Evolutionary conservation across 2,888 invertebrate genomes (phyloP), one percentile per base, ranked within the genome.

Genomic region (Penaeus monodon): DNA sequence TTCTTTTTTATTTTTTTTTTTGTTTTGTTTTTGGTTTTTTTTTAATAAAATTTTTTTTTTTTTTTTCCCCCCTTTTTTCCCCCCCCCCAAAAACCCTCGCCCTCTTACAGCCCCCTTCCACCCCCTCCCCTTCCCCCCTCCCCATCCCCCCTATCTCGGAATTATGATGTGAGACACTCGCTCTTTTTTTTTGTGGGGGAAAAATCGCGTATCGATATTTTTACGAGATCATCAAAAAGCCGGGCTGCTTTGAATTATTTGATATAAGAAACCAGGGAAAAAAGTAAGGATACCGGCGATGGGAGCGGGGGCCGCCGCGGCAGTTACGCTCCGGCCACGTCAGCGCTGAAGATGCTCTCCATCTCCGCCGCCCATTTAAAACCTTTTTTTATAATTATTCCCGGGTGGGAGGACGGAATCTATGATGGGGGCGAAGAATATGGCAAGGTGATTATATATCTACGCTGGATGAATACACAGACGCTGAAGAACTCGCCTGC

Each of bases 141-240:
- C 73, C n/a, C n/a, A n/a, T 76, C 76, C 38, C 57, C n/a, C 76
- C 63, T 44, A n/a, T 22, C 66, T 22, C 57, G 38, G 70, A 77
- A 66, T 84, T 84, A 78, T 84, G 84, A 70, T 84, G 84, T 84
- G 84, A 78, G 68, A 27, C 33, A 70, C 78, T 68, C 33, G 44
- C 38, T 63, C 78, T 79, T 10, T 10, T 44, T 44, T 84, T 78
- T 84, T 84, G 84, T 74, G 33, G 78, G 57, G 57, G 57, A 17
- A n/a, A 68, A 68, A 84, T 77, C 78, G 78, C 73, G 84, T 84
- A 78, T 84, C 84, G 84, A 84, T 84, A 84, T 70, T 78, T 84
- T 84, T 84, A 84, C 70, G 84, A 78, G 84, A 84, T 78, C 84
- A 84, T 84, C 84, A 84, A 68, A 68, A 84, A 38, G 84, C 77